Percentiles rank a stretch among this genome's conserved stretches.
Evolutionary conservation across 2,113 vertebrate species (phyloP).

Genomic region (Neodon shergylaensis): DNA sequence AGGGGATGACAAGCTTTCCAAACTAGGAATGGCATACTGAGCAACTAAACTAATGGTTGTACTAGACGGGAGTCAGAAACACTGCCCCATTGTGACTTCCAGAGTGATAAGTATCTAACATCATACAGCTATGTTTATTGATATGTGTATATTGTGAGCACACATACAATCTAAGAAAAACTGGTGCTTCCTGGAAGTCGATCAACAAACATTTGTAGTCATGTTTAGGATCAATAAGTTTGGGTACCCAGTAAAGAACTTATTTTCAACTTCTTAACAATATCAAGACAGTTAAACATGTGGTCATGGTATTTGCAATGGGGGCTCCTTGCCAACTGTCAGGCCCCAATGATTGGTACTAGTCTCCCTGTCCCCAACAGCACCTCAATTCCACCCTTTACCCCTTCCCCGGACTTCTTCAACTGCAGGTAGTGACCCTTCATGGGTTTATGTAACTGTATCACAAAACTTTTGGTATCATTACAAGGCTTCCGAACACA

Average conservation of each 20-base stretch:
- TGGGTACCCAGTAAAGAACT: background rate
- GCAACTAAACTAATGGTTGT: background rate
- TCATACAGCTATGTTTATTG: background rate
- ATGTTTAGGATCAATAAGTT: background rate
- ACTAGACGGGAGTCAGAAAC: background rate
- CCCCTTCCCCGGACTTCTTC: background rate
- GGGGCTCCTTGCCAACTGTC: background rate
- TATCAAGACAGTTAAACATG: background rate
- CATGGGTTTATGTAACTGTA: background rate
- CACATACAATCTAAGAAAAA: background rate
- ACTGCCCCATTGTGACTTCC: background rate
- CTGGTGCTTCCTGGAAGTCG: background rate
- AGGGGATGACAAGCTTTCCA: background rate
- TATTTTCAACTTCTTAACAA: background rate
- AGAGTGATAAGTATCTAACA: conserved; percentile 3
- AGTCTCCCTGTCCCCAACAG: background rate
- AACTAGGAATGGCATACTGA: background rate
- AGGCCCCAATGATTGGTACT: background rate
- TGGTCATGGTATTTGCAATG: background rate
- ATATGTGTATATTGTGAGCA: too few species aligned
- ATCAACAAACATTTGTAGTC: background rate
- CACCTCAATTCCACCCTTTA: background rate
- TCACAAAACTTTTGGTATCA: background rate
- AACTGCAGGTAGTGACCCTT: background rate
- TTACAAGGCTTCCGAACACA: background rate